phyloP scores from a whole-genome alignment of 2,888 invertebrate genomes.

The Spilarctia lutea region DNA sequence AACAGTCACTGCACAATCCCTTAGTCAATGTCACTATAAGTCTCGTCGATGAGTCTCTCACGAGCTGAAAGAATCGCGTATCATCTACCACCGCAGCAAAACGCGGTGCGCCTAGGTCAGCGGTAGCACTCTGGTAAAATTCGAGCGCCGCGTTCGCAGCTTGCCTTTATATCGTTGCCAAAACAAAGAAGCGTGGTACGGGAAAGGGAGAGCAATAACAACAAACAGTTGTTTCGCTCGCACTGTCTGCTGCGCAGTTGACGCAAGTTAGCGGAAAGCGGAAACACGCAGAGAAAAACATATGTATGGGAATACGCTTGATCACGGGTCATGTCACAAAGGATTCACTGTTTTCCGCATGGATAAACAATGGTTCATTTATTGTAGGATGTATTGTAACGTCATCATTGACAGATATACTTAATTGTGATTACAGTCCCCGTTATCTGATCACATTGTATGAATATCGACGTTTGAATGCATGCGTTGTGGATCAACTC shows the following conservation, averaged over 20 bases:
- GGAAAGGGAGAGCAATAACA: conserved; percentile 77
- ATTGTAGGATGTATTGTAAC: conserved; percentile 60
- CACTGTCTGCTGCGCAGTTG: conserved; percentile 81
- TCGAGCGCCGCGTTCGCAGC: conserved; percentile 76
- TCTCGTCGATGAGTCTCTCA: conserved; percentile 64
- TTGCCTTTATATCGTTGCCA: conserved; percentile 84
- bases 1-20: conserved; percentile 80
- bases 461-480: conserved; percentile 59
- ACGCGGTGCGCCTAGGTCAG: conserved; percentile 82
- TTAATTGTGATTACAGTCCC: conserved; percentile 56
- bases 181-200: conserved; percentile 85
- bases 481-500: conserved; percentile 54
- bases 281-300: conserved; percentile 76
- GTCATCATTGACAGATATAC: conserved; percentile 52
- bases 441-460: conserved; percentile 67
- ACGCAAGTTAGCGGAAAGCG: conserved; percentile 72
- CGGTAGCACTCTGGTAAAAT: conserved; percentile 82
- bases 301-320: conserved; percentile 49
- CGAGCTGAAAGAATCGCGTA: conserved; percentile 61
- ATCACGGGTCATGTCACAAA: conserved; percentile 65
- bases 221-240: conserved; percentile 76
- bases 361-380: conserved; percentile 61
- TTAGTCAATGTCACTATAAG: conserved; percentile 60
- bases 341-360: conserved; percentile 57
- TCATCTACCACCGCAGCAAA: conserved; percentile 79